Conservation (phyloP, 2,113 vertebrate genomes). For the Hirundichthys speculiger region DNA sequence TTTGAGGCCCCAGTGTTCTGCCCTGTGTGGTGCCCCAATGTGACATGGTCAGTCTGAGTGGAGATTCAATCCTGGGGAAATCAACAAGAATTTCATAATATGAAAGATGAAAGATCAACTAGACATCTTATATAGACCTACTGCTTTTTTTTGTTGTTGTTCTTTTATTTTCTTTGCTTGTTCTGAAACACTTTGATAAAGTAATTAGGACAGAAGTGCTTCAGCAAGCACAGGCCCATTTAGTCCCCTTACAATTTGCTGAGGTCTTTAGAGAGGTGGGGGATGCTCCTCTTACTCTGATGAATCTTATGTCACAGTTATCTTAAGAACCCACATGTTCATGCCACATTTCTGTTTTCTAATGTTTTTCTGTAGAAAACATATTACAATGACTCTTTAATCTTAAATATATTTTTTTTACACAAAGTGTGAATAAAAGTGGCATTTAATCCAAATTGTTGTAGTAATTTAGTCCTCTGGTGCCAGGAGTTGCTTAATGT, state of each 20-base stretch:
- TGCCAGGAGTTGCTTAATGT: too few relatives aligned
- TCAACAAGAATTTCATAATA: constrained; percentile 21
- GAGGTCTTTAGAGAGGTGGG: neutral
- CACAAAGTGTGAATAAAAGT: neutral
- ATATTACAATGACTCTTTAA: too few relatives aligned
- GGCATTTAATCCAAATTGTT: too few relatives aligned
- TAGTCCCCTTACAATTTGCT: too few relatives aligned
- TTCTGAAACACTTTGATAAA: neutral
- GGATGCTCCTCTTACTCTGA: neutral
- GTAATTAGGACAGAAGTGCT: too few relatives aligned
- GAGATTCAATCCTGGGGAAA: constrained; percentile 48
- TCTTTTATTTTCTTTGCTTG: neutral
- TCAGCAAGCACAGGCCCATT: too few relatives aligned
- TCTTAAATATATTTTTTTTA: too few relatives aligned
- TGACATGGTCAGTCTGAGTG: constrained; percentile 54
- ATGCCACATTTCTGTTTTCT: constrained; percentile 3
- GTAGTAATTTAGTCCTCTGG: too few relatives aligned
- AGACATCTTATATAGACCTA: neutral
- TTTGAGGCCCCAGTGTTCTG: constrained; percentile 47
- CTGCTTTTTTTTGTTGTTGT: neutral
- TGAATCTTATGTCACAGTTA: neutral
- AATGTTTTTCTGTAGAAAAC: neutral
- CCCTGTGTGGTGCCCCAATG: constrained; percentile 53
- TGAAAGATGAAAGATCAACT: neutral
- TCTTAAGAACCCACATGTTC: too few relatives aligned